phyloP scores from a whole-genome alignment of 30 jellyfish, hydroid and myxozoan species.

The Rhopilema esculentum region DNA sequence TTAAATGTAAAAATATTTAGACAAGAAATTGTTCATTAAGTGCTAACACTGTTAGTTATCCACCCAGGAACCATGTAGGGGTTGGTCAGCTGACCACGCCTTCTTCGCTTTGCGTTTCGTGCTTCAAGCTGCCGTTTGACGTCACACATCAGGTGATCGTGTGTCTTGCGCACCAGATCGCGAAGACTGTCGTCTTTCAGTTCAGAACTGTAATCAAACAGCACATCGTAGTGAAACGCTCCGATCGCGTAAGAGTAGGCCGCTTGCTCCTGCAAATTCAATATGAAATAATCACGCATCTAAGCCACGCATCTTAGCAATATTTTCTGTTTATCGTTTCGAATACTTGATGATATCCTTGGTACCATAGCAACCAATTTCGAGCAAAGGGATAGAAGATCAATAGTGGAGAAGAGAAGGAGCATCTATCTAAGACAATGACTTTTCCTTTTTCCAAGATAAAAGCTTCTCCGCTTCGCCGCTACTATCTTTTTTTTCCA shows the following conservation, averaged over 20 bases:
- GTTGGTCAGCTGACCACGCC: constrained; percentile 53
- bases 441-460: too few relatives aligned
- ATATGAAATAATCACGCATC: neutral
- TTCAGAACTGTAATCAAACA: constrained; percentile 72
- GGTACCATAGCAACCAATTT: too few relatives aligned
- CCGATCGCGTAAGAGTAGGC: constrained; percentile 46
- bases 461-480: too few relatives aligned
- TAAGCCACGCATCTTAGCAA: too few relatives aligned
- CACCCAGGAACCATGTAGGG: constrained; percentile 82
- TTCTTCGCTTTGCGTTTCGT: constrained; percentile 37
- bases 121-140: constrained; percentile 55
- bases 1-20: too few relatives aligned
- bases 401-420: too few relatives aligned
- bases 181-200: constrained; percentile 37
- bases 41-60: constrained; percentile 76
- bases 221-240: constrained; percentile 56
- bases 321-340: too few relatives aligned
- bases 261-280: constrained; percentile 58
- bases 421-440: too few relatives aligned
- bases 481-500: too few relatives aligned
- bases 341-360: too few relatives aligned
- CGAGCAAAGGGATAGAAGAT: too few relatives aligned
- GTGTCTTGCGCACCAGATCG: constrained; percentile 34
- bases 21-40: too few relatives aligned
- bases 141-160: constrained; percentile 50